phyloP scores from a whole-genome alignment of 2,113 vertebrate species.

The Urocitellus parryii region DNA sequence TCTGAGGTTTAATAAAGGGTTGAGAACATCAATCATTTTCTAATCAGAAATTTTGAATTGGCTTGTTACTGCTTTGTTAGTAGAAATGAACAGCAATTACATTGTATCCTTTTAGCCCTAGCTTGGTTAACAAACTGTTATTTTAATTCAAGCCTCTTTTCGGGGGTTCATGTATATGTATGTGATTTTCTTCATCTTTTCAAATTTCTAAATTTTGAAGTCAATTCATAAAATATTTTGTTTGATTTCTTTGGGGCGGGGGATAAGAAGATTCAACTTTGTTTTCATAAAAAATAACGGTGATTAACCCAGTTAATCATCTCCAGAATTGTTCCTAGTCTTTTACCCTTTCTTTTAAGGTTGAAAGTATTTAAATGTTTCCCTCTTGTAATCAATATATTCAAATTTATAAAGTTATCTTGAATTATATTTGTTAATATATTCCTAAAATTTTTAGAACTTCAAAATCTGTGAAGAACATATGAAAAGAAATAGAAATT shows the following conservation, averaged over 20 bases:
- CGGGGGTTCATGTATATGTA: neutral
- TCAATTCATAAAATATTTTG: conserved; percentile 43
- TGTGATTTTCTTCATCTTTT: conserved; percentile 12
- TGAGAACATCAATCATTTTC: conserved; percentile 80
- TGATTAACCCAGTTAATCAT: neutral
- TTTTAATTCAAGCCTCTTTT: conserved; percentile 50
- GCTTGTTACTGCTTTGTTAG: conserved; percentile 68
- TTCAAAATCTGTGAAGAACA: conserved; percentile 12
- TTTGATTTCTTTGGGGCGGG: neutral
- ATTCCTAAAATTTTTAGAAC: neutral
- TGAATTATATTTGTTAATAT: neutral
- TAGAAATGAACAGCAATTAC: conserved; percentile 80
- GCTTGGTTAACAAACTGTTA: neutral
- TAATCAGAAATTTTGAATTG: conserved; percentile 76
- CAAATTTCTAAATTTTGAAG: conserved; percentile 32
- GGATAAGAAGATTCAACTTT: neutral
- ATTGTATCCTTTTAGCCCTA: conserved; percentile 79
- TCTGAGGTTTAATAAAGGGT: conserved; percentile 76
- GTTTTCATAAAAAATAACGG: neutral
- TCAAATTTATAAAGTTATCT: neutral
- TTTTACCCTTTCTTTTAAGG: conserved; percentile 35
- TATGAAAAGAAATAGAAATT: neutral
- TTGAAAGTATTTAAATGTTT: neutral
- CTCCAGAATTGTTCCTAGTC: neutral
- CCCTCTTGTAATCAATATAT: neutral